Percentiles rank a stretch among this genome's conserved stretches.
Conservation (phyloP, 2,797 vertebrate genomes). For the Protosalanx chinensis region DNA sequence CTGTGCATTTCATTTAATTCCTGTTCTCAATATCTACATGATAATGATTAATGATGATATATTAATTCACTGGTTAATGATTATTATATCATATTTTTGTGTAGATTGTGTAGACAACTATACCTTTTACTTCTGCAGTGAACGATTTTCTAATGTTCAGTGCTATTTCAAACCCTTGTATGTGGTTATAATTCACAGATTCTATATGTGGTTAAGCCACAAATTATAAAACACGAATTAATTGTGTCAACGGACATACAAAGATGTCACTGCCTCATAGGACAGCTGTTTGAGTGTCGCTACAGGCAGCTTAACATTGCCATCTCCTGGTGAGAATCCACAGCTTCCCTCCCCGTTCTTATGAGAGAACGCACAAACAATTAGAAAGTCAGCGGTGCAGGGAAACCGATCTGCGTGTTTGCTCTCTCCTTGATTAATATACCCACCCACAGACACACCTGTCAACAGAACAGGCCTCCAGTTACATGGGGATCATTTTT, state of each 20-base stretch:
- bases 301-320: constrained; percentile 61
- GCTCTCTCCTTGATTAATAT: constrained; percentile 22
- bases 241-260: constrained; percentile 4
- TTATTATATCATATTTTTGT: too few relatives aligned
- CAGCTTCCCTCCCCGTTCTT: background rate
- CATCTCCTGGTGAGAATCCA: constrained; percentile 68
- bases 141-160: background rate
- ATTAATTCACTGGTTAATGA: background rate
- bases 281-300: constrained; percentile 11
- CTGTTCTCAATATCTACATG: constrained; percentile 7
- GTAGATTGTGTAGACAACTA: background rate
- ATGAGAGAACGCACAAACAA: background rate
- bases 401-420: constrained; percentile 26
- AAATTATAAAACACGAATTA: too few relatives aligned
- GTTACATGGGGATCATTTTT: constrained; percentile 43
- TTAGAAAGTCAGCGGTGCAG: background rate
- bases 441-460: constrained; percentile 39
- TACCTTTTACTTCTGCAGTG: background rate
- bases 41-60: constrained; percentile 2
- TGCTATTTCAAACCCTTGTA: background rate
- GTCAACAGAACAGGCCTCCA: constrained; percentile 40
- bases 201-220: too few relatives aligned
- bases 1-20: background rate
- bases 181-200: too few relatives aligned
- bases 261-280: constrained; percentile 24